Evolutionary conservation across 1,140 invertebrate genomes (phyloP), one percentile per base, ranked within the genome.

Genomic region (Calycopis cecrops): DNA sequence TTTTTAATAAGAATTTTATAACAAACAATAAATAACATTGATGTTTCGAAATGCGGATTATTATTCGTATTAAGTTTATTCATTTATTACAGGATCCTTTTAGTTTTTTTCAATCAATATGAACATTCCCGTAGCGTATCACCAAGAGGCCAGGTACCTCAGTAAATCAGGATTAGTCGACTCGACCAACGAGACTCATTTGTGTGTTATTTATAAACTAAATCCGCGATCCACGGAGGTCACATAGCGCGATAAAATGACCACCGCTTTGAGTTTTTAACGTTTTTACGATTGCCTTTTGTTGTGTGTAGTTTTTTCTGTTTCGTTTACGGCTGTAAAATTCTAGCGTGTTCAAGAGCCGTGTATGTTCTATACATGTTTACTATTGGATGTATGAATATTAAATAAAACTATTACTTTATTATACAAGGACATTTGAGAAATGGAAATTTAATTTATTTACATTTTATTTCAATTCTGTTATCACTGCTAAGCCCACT

Each of bases 131-230:
- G 59, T 55, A 48, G 14, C 57, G 37, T 44, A 50, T 50, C 48
- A 50, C 12, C 48, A 50, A 47, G 48, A 48, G 42, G 52, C 66
- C 73, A 67, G 67, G 76, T 69, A 67, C 47, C 62, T 62, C 67
- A 51, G 69, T 83, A 79, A 83, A 83, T 82, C 79, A 82, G 73
- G 74, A 77, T 82, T 82, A 82, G 66, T 69, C 52, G 56, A 50
- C 40, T 58, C 61, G 59, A 60, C 63, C 70, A 69, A 73, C 69
- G 71, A 69, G 69, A 28, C 69, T 73, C 76, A 73, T 82, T 82
- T 77, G 71, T 67, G 70, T 34, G 73, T 80, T 80, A 80, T 82
- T 82, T 82, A 82, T 80, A 79, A 69, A 79, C 67, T 74, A 79
- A 79, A 79, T 77, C 74, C 73, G 58, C 57, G 59, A 48, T 59